Percentiles rank a stretch among this genome's conserved stretches.
phyloP scores from a whole-genome alignment of 2,113 vertebrate species.

The Zingel zingel region DNA sequence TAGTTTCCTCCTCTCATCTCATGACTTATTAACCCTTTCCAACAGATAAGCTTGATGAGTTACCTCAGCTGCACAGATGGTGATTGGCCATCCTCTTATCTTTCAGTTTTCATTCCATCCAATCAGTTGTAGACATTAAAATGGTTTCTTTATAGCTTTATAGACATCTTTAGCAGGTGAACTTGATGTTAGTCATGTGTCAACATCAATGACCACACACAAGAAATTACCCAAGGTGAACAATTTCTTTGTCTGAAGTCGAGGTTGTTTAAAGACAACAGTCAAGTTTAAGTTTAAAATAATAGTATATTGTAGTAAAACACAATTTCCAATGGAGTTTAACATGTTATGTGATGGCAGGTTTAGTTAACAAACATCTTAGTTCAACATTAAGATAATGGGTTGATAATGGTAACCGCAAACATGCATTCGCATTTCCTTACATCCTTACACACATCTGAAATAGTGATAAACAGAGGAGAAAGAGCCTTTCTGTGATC shows the following conservation, averaged over 20 bases:
- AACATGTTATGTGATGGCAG: background rate
- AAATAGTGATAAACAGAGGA: background rate
- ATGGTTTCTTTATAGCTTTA: background rate
- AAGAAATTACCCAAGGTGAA: background rate
- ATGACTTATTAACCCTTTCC: conserved; percentile 7
- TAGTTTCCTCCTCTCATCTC: background rate
- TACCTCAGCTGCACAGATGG: background rate
- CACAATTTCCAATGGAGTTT: background rate
- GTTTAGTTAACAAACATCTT: too few species aligned
- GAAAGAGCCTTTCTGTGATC: conserved; percentile 31
- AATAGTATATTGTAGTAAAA: background rate
- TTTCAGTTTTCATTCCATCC: background rate
- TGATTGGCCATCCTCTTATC: background rate
- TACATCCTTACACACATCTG: background rate
- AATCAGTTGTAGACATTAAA: background rate
- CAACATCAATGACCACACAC: background rate
- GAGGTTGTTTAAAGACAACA: too few species aligned
- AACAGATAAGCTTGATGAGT: background rate
- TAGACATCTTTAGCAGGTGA: background rate
- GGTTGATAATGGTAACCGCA: background rate
- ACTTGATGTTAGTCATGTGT: conserved; percentile 3
- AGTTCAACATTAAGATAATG: background rate
- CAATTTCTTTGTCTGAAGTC: background rate
- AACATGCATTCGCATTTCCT: background rate
- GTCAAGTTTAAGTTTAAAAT: too few species aligned